Evolutionary conservation across 1,140 invertebrate species (phyloP).

Genomic region (Drosophila asahinai): DNA sequence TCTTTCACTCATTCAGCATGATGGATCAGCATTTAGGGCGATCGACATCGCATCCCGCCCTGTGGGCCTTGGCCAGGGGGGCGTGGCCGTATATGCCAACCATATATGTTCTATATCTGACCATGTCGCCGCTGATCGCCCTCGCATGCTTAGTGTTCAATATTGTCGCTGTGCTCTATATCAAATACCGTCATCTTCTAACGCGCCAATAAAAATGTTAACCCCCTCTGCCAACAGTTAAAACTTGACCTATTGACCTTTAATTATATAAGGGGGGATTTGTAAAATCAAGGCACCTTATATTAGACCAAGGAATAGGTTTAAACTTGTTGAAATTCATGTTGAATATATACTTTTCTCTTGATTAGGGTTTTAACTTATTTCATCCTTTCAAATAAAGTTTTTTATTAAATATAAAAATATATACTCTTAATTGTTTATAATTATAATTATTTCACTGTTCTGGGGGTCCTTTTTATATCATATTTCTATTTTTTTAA

Average conservation of each 20-base stretch:
- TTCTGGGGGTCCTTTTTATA: not conserved
- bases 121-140: constrained; percentile 78
- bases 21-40: constrained; percentile 63
- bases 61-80: constrained; percentile 72
- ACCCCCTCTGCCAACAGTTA: not conserved
- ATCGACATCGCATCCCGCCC: constrained; percentile 45
- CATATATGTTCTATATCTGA: constrained; percentile 79
- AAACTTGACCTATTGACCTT: not conserved
- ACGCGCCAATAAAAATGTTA: constrained; percentile 43
- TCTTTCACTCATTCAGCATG: constrained; percentile 35
- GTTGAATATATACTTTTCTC: no score
- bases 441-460: no score
- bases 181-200: constrained; percentile 77
- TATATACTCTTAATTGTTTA: no score
- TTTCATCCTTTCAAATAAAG: not conserved
- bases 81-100: constrained; percentile 80
- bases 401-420: no score
- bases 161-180: constrained; percentile 76
- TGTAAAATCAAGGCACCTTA: not conserved
- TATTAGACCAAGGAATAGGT: not conserved
- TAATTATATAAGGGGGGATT: not conserved
- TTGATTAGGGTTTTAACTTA: not conserved
- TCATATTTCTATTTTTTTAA: not conserved
- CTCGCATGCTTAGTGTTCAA: constrained; percentile 80
- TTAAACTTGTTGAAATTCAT: not conserved